A percentile compares a stretch with the other conserved stretches of the same genome.
These are phyloP conservation scores for Apogon hyalosoma DNA, from an alignment of 2,797 vertebrate species.

Conservation along the genomic window DNA sequence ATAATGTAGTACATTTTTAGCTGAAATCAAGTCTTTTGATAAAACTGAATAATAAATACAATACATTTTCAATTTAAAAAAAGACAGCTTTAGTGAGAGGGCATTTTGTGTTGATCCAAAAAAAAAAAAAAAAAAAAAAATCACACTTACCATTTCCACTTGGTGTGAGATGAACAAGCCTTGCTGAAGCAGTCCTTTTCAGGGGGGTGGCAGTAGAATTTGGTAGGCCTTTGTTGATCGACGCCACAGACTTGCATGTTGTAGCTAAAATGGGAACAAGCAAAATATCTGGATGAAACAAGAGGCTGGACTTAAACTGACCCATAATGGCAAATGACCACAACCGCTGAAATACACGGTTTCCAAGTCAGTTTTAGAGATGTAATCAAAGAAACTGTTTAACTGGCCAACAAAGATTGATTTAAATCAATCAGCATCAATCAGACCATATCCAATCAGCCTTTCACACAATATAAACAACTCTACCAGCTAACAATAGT, in stretches of 20 bases:
- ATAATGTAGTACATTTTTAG: no score
- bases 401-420: conserved; percentile 1
- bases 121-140: no score
- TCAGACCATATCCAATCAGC: background rate
- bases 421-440: conserved; percentile 47
- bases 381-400: conserved; percentile 21
- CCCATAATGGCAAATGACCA: conserved; percentile 34
- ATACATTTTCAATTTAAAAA: no score
- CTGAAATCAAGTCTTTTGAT: no score
- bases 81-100: no score
- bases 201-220: conserved; percentile 41
- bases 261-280: conserved; percentile 53
- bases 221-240: conserved; percentile 39
- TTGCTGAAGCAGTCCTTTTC: conserved; percentile 52
- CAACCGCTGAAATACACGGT: background rate
- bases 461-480: conserved; percentile 12
- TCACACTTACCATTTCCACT: conserved; percentile 66
- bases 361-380: conserved; percentile 7
- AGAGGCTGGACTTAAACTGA: conserved; percentile 33
- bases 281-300: conserved; percentile 41
- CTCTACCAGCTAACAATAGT: conserved; percentile 1
- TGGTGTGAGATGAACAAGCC: conserved; percentile 25
- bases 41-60: no score
- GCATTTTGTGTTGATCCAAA: no score
- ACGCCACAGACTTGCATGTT: conserved; percentile 56